Conservation (phyloP, 2,888 invertebrate genomes). For the Tiphia femorata region DNA sequence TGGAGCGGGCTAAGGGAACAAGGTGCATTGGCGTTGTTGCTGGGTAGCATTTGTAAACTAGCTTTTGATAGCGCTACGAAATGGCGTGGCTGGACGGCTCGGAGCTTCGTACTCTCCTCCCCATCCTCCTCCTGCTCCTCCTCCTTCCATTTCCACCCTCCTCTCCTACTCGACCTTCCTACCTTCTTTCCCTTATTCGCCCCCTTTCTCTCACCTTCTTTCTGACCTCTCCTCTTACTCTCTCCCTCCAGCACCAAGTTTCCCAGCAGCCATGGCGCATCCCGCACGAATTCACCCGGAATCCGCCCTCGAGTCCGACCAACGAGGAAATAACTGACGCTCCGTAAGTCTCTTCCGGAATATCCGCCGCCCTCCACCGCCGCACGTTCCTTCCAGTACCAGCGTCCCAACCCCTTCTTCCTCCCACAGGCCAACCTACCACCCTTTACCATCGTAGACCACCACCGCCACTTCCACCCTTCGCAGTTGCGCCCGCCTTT, state of each 20-base stretch:
- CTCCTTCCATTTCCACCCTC: not conserved
- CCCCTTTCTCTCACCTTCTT: not conserved
- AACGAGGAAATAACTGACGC: conserved; percentile 55
- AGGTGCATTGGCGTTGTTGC: conserved; percentile 35
- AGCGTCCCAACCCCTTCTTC: not conserved
- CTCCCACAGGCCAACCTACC: not conserved
- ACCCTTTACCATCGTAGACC: conserved; percentile 4
- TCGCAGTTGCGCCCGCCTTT: conserved; percentile 19
- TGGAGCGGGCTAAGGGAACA: too few relatives aligned
- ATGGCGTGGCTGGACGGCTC: conserved; percentile 39
- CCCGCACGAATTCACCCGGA: conserved; percentile 37
- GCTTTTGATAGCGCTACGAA: conserved; percentile 55
- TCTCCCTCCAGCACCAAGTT: conserved; percentile 20
- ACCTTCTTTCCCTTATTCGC: not conserved
- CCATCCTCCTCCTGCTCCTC: conserved; percentile 2
- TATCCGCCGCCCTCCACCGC: conserved; percentile 22
- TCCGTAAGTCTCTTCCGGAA: conserved; percentile 40
- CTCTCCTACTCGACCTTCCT: conserved; percentile 4
- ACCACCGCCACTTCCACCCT: not conserved
- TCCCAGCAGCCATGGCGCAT: conserved; percentile 5
- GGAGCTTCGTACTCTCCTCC: conserved; percentile 34
- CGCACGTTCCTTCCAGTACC: not conserved
- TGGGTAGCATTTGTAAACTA: conserved; percentile 55
- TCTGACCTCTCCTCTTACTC: conserved; percentile 9
- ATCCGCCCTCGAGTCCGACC: conserved; percentile 41